A percentile compares a stretch with the other conserved stretches of the same genome.
These are phyloP conservation scores for Dermatemys mawii DNA, from an alignment of 2,113 vertebrate genomes.

Conservation along the genomic window DNA sequence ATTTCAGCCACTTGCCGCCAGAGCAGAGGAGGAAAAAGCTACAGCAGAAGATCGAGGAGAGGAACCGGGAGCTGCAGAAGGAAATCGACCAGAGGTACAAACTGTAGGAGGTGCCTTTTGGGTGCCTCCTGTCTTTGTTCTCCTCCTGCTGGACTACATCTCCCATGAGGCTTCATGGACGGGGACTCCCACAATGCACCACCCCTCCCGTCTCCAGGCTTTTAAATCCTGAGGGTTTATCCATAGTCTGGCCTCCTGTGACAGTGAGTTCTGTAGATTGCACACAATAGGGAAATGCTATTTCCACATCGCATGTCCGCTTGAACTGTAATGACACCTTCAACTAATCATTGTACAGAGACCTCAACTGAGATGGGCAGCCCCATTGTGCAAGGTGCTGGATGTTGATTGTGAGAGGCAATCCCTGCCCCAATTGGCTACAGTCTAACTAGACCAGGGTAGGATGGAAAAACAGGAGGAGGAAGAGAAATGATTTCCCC, in stretches of 20 bases:
- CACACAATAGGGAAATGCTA: background rate
- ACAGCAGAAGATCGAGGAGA: conserved; percentile 71
- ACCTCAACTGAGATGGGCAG: background rate
- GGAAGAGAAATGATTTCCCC: background rate
- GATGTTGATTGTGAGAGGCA: background rate
- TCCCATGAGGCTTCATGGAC: background rate
- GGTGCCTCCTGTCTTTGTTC: background rate
- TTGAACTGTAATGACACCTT: background rate
- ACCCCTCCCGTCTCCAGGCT: background rate
- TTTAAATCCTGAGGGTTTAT: background rate
- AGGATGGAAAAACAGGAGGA: background rate
- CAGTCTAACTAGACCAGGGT: background rate
- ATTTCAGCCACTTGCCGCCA: conserved; percentile 76
- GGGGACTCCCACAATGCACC: background rate
- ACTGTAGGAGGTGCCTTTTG: background rate
- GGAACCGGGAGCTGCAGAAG: conserved; percentile 71
- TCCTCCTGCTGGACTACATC: background rate
- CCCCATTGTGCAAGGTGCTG: background rate
- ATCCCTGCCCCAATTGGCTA: background rate
- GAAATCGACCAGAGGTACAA: conserved; percentile 74
- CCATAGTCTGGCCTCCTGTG: background rate
- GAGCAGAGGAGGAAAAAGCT: conserved; percentile 76
- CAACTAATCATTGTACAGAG: background rate
- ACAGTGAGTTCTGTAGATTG: background rate
- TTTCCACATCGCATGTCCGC: background rate